Evolutionary conservation across 2,888 invertebrate species (phyloP), one percentile per base, ranked within the genome.

Genomic region (Heliconius hortense): DNA sequence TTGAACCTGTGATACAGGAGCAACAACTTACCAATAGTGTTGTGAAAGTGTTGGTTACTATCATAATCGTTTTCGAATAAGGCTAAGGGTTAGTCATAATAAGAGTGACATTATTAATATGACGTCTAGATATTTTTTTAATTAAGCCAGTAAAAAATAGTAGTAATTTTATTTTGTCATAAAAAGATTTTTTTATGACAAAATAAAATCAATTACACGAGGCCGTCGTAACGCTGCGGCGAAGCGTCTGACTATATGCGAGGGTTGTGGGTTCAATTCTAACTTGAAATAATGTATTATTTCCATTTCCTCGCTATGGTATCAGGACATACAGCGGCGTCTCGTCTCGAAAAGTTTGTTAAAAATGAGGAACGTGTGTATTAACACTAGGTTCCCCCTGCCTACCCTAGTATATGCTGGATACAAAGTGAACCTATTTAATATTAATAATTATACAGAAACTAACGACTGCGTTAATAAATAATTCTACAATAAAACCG

Each of bases 61-160:
- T 48, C 48, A 18, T 48, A 21, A 48, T 21, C 18, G 7, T n/a
- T n/a, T 35, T 35, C 1, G 21, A 35, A 35, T 35, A 64, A 35
- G 35, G 35, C 63, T 64, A n/a, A 63, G 63, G 63, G n/a, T 64
- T 10, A 64, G n/a, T 64, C 11, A 10, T 63, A 31, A 31, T 63
- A 35, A 11, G 4, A 7, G 28, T 62, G 28, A 62, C 28, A 62
- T 28, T 3, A 48, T 21, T 21, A 53, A n/a, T 53, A 8, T n/a
- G 21, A 53, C 31, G 62, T 21, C 62, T 62, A 28, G 18, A 63
- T 63, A 26, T 60, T 63, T 21, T 28, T 48, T 18, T 21, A n/a
- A n/a, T 2, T 7, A 48, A 43, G 5, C 18, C 15, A 15, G 18
- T 48, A 7, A 48, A 48, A 18, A 48, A 2, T n/a, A n/a, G n/a